Percentiles rank a stretch among this genome's conserved stretches.
These are phyloP conservation scores for Phrynocephalus forsythii DNA, from an alignment of 2,797 vertebrate genomes.

Conservation along the genomic window DNA sequence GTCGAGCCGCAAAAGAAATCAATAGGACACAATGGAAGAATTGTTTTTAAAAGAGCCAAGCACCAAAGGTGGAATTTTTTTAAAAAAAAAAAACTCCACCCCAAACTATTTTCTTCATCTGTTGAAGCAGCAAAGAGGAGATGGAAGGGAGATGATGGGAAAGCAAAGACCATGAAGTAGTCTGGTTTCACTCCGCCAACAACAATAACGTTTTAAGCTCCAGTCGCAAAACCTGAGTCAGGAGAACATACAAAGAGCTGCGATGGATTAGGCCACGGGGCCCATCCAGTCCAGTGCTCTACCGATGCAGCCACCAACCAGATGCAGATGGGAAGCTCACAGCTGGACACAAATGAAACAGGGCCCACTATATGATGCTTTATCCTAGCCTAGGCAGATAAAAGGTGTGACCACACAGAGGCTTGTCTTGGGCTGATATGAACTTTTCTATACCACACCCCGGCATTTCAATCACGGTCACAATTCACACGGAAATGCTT, in stretches of 20 bases:
- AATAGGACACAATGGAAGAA: slow-evolving; percentile 23
- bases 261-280: not conserved
- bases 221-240: not conserved
- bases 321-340: not conserved
- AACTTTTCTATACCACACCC: no score
- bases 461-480: no score
- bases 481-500: no score
- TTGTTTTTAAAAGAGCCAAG: slow-evolving; percentile 17
- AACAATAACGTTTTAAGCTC: not conserved
- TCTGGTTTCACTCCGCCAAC: not conserved
- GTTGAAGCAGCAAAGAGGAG: not conserved
- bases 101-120: not conserved
- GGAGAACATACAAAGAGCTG: not conserved
- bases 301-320: not conserved
- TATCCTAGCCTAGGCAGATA: no score
- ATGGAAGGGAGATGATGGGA: not conserved
- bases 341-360: no score
- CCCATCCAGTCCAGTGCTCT: not conserved
- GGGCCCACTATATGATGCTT: no score
- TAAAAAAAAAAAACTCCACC: not conserved
- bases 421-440: no score
- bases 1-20: slow-evolving; percentile 14
- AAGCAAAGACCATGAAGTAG: not conserved
- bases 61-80: not conserved
- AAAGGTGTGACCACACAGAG: no score